A percentile compares a stretch with the other conserved stretches of the same genome.
phyloP scores from a whole-genome alignment of 2,888 invertebrate species.

The Tiliacea citrago region DNA sequence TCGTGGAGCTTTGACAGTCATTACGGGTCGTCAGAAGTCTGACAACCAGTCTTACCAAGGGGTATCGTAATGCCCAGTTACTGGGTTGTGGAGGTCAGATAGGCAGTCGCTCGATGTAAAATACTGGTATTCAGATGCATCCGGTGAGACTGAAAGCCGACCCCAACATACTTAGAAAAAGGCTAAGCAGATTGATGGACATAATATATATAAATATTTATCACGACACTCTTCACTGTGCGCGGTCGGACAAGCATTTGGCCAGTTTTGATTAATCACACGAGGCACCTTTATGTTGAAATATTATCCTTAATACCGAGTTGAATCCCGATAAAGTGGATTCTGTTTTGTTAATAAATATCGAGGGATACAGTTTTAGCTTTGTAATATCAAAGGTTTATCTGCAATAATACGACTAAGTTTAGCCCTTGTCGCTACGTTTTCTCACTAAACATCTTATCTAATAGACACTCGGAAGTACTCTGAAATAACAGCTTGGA shows the following conservation, averaged over 20 bases:
- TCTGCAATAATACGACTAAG: slow-evolving; percentile 47
- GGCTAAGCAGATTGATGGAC: no score
- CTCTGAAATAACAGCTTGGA: slow-evolving; percentile 45
- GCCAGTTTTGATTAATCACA: slow-evolving; percentile 1
- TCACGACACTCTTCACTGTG: not conserved
- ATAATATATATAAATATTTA: not conserved
- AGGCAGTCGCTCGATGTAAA: no score
- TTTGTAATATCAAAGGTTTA: slow-evolving; percentile 41
- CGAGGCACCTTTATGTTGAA: not conserved
- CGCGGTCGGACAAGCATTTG: not conserved
- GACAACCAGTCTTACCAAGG: no score
- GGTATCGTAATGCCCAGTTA: no score
- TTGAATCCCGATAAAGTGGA: slow-evolving; percentile 22
- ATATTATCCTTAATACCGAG: not conserved
- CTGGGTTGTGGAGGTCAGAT: no score
- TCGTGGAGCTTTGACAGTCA: no score
- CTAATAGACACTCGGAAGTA: slow-evolving; percentile 40
- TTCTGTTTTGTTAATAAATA: slow-evolving; percentile 36
- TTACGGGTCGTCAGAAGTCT: no score
- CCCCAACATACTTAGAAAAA: no score
- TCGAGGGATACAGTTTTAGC: slow-evolving; percentile 17
- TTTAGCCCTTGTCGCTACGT: slow-evolving; percentile 72
- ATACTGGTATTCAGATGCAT: no score
- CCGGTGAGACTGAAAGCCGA: no score
- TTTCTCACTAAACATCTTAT: slow-evolving; percentile 77